Evolutionary conservation across 2,113 vertebrate species (phyloP), one percentile per base, ranked within the genome.

Genomic region (Coptodon rendalli): DNA sequence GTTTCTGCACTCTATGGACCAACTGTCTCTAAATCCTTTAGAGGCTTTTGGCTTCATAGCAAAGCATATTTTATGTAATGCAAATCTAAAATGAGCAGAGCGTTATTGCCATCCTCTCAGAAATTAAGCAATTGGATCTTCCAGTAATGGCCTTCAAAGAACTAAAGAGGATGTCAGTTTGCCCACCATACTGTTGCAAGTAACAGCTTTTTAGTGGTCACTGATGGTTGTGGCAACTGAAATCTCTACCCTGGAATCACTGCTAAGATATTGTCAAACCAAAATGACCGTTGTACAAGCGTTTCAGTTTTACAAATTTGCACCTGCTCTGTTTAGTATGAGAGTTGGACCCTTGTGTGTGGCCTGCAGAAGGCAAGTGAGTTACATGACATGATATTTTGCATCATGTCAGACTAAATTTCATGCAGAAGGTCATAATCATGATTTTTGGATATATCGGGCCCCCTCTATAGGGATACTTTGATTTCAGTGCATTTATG

Each of bases 111-210:
- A 13, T 61, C 27, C 22, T 61, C 34, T 54, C 10, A 83, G 86
- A 92, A 93, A 93, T 34, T 53, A 86, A 79, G 91, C 71, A 92
- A 89, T 45, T 90, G 78, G 34, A 86, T 66, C 29, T 63, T 83
- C 38, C 66, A 73, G 63, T 34, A 24, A 80, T 8, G 48, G 50
- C 82, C 17, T 61, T 80, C 45, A 34, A 27, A 82, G 38, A 63
- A 29, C 53, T 91, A 63, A 94, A 95, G 87, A 94, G 94, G 94
- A 96, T 93, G 93, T 95, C 73, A 34, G 84, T 86, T 93, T 85
- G 22, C 45, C 78, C 81, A 82, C 54, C 66, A 11, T 24, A 52
- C 38, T 90, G 82, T 94, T 92, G 94, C 92, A 95, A 89, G 31
- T 93, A 95, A 95, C 93, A 81, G 88, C 86, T 53, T 90, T 85